Evolutionary conservation across 2,888 invertebrate genomes (phyloP).

Genomic region (Eupithecia abbreviata): DNA sequence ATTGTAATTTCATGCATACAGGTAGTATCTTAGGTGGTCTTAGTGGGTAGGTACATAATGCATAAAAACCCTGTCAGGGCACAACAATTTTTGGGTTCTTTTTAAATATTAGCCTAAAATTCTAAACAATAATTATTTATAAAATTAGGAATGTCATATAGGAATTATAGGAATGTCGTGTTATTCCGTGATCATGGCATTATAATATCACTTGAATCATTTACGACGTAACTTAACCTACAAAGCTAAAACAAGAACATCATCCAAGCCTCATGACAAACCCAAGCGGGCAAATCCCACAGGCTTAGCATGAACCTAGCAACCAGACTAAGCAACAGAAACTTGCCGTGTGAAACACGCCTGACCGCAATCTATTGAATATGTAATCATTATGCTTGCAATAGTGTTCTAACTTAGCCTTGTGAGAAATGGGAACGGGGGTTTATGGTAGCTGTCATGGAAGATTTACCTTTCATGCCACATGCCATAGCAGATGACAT

Average conservation of each 20-base stretch:
- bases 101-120: too few species aligned
- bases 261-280: background rate
- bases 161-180: too few species aligned
- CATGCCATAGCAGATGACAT: background rate
- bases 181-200: too few species aligned
- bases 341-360: conserved; percentile 22
- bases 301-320: conserved; percentile 13
- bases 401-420: conserved; percentile 19
- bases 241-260: background rate
- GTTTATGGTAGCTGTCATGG: background rate
- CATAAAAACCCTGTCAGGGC: too few species aligned
- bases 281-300: conserved; percentile 2
- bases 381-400: conserved; percentile 22
- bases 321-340: conserved; percentile 13
- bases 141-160: too few species aligned
- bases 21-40: too few species aligned
- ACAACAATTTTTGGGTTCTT: too few species aligned
- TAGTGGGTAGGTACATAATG: too few species aligned
- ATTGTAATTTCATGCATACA: too few species aligned
- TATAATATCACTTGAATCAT: background rate
- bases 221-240: background rate
- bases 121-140: too few species aligned
- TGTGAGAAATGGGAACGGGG: conserved; percentile 11
- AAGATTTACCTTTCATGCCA: background rate
- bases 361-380: conserved; percentile 31